phyloP scores from a whole-genome alignment of 1,140 invertebrate species.

The Aradophagus sp. region DNA sequence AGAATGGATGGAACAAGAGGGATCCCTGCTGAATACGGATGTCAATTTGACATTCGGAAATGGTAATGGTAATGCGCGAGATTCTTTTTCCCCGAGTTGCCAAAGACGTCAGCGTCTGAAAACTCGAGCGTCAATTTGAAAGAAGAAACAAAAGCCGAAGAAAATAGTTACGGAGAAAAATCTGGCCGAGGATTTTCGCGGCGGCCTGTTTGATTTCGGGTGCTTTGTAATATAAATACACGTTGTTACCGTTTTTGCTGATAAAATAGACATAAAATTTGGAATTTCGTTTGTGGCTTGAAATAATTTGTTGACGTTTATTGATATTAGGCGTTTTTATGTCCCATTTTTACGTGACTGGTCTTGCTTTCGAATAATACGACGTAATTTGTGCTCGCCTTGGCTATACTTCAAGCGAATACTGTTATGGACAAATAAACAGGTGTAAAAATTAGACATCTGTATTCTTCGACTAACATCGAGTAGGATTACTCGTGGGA shows the following conservation, averaged over 20 bases:
- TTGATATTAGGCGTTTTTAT: slow-evolving; percentile 34
- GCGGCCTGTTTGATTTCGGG: slow-evolving; percentile 28
- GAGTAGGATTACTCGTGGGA: no score
- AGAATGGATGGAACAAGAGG: slow-evolving; percentile 40
- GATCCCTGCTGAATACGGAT: slow-evolving; percentile 45
- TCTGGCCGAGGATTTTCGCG: slow-evolving; percentile 1
- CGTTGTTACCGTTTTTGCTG: slow-evolving; percentile 31
- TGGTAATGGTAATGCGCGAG: slow-evolving; percentile 40
- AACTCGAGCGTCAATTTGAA: slow-evolving; percentile 25
- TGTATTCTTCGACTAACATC: no score
- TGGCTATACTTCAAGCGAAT: slow-evolving; percentile 2
- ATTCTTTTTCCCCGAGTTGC: slow-evolving; percentile 34
- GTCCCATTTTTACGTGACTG: slow-evolving; percentile 16
- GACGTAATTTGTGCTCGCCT: slow-evolving; percentile 11
- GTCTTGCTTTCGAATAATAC: slow-evolving; percentile 4
- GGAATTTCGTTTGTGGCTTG: slow-evolving; percentile 18
- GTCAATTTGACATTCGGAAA: slow-evolving; percentile 52
- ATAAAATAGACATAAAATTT: slow-evolving; percentile 45
- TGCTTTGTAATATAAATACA: slow-evolving; percentile 31
- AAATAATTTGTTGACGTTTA: slow-evolving; percentile 42
- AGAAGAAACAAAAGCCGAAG: slow-evolving; percentile 24
- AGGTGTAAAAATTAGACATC: slow-evolving; percentile 13
- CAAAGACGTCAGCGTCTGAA: slow-evolving; percentile 38
- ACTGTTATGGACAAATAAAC: slow-evolving; percentile 25
- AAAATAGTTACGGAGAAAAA: slow-evolving; percentile 39